Conservation (phyloP, 2,113 vertebrate species). For the Spheniscus mendiculus region DNA sequence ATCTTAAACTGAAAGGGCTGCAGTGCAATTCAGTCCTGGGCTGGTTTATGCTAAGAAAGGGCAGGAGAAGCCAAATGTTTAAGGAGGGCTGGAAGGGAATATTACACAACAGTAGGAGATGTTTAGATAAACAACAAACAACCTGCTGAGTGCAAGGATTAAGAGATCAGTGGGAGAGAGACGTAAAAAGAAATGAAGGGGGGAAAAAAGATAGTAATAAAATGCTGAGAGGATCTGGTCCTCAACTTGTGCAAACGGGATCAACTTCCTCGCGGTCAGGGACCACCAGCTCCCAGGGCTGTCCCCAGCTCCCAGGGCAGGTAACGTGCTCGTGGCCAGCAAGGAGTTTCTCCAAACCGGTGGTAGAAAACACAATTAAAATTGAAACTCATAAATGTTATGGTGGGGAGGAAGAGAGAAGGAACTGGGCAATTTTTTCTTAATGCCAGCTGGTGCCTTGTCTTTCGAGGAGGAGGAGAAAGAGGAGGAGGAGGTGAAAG, state of each 20-base stretch:
- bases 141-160: not conserved
- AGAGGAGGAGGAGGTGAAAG: not conserved
- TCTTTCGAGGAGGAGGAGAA: not conserved
- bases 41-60: not conserved
- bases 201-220: not conserved
- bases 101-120: not conserved
- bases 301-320: not conserved
- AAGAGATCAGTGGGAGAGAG: not conserved
- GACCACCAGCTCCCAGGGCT: not conserved
- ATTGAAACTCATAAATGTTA: not conserved
- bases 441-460: not conserved
- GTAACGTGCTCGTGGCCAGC: fast-evolving
- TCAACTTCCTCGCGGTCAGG: not conserved
- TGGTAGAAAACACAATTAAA: not conserved
- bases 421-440: not conserved
- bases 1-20: not conserved
- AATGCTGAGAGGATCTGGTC: not conserved
- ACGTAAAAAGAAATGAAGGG: not conserved
- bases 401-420: not conserved
- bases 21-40: not conserved
- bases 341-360: not conserved
- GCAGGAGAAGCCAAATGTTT: not conserved
- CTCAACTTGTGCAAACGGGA: not conserved
- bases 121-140: not conserved
- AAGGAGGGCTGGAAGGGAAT: not conserved